Conservation (phyloP, 35 echinoderm and acorn worm genomes). For the Apostichopus californicus region DNA sequence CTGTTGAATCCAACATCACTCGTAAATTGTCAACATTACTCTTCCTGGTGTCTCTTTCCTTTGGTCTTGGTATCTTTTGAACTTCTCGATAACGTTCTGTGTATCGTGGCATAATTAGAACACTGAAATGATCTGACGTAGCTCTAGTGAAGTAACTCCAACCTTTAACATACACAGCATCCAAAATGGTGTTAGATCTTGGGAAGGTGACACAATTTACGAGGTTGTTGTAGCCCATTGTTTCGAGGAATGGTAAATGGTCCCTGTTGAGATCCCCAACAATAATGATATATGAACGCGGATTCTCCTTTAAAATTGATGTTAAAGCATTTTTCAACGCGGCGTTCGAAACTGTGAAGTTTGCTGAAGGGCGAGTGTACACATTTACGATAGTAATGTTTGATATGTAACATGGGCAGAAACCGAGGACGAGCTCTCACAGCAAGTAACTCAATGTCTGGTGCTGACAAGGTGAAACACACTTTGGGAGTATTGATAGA, state of each 20-base stretch:
- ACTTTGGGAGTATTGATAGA: not conserved
- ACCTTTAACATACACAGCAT: not conserved
- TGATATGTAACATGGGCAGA: not conserved
- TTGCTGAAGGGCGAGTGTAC: not conserved
- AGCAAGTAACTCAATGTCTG: not conserved
- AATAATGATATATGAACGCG: too few species aligned
- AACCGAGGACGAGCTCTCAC: not conserved
- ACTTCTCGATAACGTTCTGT: too few species aligned
- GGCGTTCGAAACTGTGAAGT: not conserved
- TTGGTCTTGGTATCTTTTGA: too few species aligned
- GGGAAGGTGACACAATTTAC: not conserved
- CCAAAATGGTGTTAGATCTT: not conserved
- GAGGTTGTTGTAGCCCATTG: conserved; percentile 13
- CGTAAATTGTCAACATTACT: too few species aligned
- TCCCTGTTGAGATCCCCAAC: not conserved
- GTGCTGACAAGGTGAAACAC: not conserved
- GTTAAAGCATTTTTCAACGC: not conserved
- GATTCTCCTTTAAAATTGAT: not conserved
- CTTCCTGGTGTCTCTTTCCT: too few species aligned
- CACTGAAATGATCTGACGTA: too few species aligned
- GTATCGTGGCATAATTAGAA: too few species aligned
- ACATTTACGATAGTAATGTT: not conserved
- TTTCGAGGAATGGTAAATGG: not conserved
- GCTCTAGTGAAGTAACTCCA: too few species aligned
- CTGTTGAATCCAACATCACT: too few species aligned